Evolutionary conservation across 2,888 invertebrate species (phyloP), one percentile per base, ranked within the genome.

Genomic region (Macropis europaea): DNA sequence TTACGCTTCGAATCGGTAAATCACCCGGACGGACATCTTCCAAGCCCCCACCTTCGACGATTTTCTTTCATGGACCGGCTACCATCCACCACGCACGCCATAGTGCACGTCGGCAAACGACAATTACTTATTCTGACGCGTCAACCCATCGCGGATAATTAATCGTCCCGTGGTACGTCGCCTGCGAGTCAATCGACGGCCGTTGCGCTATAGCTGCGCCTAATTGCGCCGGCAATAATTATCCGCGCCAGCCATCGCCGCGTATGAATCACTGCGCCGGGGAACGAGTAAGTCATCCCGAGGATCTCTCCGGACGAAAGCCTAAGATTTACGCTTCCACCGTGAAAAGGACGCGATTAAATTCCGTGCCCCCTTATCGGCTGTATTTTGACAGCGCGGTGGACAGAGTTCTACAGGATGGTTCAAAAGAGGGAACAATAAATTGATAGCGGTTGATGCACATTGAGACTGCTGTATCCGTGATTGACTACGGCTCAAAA

Each of bases 41-140:
- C 30, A 22, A 60, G 47, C 43, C 17, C 32, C 36, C 43, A 28
- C 22, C 28, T 3, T 3, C 47, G n/a, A 17, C 34, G 56, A 64
- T 59, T 62, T 72, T 72, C 64, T 72, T 64, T 60, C 52, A 30
- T 13, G 45, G 11, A 7, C 9, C 34, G 7, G n/a, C 22, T 26
- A 32, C 45, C 15, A 40, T 26, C 40, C 17, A 26, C 22, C n/a
- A 22, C 28, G 48, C 38, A 24, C 36, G 60, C 36, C 67, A 60
- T 28, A 53, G 66, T 56, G 45, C 38, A 48, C 47, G 53, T 28
- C 45, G 45, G 22, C 54, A 60, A 34, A 62, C 79, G 76, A 78
- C 77, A 73, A 78, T 78, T 80, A 79, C 69, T 78, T 78, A 79
- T 79, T 73, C 77, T 34, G 73, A 79, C 77, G 73, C 77, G 80